These are phyloP conservation scores for Acrobasis suavella DNA, from an alignment of 2,888 invertebrate species.

Conservation along the genomic window DNA sequence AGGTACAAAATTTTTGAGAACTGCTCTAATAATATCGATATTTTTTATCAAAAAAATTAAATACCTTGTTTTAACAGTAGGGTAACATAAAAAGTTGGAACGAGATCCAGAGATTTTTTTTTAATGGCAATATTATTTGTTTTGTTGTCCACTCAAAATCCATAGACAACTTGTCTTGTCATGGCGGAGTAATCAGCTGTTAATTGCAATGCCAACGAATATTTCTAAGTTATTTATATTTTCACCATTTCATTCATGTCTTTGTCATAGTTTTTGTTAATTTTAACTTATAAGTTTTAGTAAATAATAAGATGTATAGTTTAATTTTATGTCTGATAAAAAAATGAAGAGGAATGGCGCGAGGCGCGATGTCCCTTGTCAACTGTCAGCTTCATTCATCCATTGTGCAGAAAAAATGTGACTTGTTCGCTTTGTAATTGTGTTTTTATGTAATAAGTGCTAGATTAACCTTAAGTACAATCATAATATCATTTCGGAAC, in stretches of 20 bases:
- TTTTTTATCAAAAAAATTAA: no score
- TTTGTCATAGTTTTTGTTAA: slow-evolving; percentile 34
- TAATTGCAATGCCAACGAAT: slow-evolving; percentile 72
- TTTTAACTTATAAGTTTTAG: slow-evolving; percentile 35
- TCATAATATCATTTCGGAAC: slow-evolving; percentile 51
- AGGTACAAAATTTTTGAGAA: no score
- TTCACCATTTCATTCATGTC: slow-evolving; percentile 39
- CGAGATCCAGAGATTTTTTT: background rate
- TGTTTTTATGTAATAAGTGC: slow-evolving; percentile 66
- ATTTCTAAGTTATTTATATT: slow-evolving; percentile 51
- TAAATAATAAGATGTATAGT: slow-evolving; percentile 33
- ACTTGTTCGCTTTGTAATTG: slow-evolving; percentile 71
- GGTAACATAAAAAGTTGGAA: no score
- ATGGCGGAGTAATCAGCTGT: slow-evolving; percentile 81
- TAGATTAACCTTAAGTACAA: slow-evolving; percentile 58
- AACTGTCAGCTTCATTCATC: slow-evolving; percentile 78
- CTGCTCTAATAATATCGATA: no score
- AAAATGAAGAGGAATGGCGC: slow-evolving; percentile 69
- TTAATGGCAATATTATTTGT: background rate
- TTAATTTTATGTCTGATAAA: slow-evolving; percentile 34
- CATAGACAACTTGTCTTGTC: slow-evolving; percentile 40
- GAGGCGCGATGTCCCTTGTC: slow-evolving; percentile 79
- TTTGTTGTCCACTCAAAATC: slow-evolving; percentile 2
- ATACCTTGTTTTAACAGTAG: no score
- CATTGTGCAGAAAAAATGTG: slow-evolving; percentile 81